Base-by-base conservation (phyloP, 2,113 vertebrate genomes). In the Chitala chitala region DNA sequence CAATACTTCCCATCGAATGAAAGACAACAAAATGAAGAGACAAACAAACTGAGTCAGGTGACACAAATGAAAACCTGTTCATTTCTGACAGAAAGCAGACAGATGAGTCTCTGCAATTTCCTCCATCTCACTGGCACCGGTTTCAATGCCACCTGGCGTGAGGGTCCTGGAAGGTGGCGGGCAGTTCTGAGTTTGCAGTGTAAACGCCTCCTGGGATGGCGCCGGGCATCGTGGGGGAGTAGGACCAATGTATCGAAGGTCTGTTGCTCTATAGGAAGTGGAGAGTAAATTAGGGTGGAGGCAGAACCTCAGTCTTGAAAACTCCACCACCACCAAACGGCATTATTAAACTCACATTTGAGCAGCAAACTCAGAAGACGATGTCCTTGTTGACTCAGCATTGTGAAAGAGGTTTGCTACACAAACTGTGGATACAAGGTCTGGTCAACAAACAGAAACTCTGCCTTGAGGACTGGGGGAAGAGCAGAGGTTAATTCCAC, bases 191-290 rank as follows among this genome's bases (percentile, higher is more conserved):
- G 22, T 55, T 50, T 40, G 75, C 77, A 77, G 77, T 87, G 87
- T 91, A 88, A 87, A 89, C 86, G 69, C 75, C 79, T 77, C 38
- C 15, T 63, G 29, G 59, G 59, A 63, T 36, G 59, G 59, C 59
- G 33, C 59, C 38, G 63, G 74, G 69, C 54, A 46, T 42, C 80
- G 46, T 44, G 38, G 33, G n/a, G 31, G 59, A 68, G 75, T 36
- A 22, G 38, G 72, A 68, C 71, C 56, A 63, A 44, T 48, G 72
- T 31, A 24, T 48, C 64, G 26, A 13, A 42, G 64, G 42, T 46
- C 24, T 46, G n/a, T 46, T 20, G 64, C 40, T 48, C 64, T n/a
- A 36, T 77, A 65, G 42, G 40, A 58, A 22, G 50, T 46, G 26
- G 33, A 12, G 42, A 46, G 40, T 46, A 26, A 46, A 22, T 66